These are phyloP conservation scores for Calosoma granatense DNA, from an alignment of 1,140 invertebrate genomes.

Conservation along the genomic window DNA sequence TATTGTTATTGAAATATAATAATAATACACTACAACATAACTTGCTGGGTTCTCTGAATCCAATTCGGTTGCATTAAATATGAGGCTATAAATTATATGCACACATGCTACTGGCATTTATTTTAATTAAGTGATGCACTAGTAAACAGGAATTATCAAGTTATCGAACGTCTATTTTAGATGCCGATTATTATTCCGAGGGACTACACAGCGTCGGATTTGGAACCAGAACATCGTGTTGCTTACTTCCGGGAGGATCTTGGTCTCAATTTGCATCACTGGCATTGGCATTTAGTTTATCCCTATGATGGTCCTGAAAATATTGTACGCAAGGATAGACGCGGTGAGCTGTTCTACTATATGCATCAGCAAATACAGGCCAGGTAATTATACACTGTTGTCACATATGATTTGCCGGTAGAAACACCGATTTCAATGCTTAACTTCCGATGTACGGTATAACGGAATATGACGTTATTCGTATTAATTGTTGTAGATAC, in stretches of 20 bases:
- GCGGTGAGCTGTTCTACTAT: constrained; percentile 68
- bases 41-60: too few species aligned
- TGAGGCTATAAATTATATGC: background rate
- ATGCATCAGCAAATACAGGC: constrained; percentile 67
- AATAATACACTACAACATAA: too few species aligned
- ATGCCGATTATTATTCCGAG: constrained; percentile 56
- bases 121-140: background rate
- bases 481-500: constrained; percentile 53
- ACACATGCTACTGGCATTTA: background rate
- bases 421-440: too few species aligned
- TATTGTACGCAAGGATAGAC: constrained; percentile 56
- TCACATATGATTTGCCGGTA: background rate
- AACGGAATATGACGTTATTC: too few species aligned
- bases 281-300: constrained; percentile 78
- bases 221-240: constrained; percentile 64
- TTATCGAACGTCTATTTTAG: constrained; percentile 1
- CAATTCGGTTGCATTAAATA: too few species aligned
- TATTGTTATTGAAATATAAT: background rate
- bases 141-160: background rate
- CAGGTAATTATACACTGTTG: constrained; percentile 30
- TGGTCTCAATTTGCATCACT: constrained; percentile 68
- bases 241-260: constrained; percentile 67
- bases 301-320: constrained; percentile 51
- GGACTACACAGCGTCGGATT: constrained; percentile 61
- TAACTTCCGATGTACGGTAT: too few species aligned